Evolutionary conservation across 64 coral and sea anemone genomes (phyloP).

Genomic region (Cladopsammia gracilis): DNA sequence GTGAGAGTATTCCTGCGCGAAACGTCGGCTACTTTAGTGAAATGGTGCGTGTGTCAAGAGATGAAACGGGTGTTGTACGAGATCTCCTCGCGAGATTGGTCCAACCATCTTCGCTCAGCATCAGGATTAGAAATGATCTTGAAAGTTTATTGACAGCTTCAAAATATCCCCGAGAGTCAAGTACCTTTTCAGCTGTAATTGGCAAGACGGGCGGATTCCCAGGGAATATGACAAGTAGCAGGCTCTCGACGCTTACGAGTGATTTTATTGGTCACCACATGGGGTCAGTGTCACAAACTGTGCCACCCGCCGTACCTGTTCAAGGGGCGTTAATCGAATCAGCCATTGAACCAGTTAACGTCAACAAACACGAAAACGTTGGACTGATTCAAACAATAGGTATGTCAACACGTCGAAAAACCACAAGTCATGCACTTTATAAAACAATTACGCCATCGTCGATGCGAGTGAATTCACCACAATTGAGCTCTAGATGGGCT

Average conservation of each 20-base stretch:
- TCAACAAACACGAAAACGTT: not conserved
- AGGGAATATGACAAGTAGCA: not conserved
- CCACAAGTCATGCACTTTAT: constrained; percentile 27
- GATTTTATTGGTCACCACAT: not conserved
- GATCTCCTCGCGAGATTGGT: constrained; percentile 32
- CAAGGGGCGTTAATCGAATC: constrained; percentile 47
- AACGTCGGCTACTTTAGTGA: constrained; percentile 27
- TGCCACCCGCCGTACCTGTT: constrained; percentile 53
- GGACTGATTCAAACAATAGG: constrained; percentile 63
- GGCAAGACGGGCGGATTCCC: not conserved
- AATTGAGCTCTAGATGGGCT: not conserved
- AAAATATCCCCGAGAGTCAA: not conserved
- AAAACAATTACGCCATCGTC: constrained; percentile 68
- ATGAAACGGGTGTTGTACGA: not conserved
- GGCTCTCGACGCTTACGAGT: not conserved
- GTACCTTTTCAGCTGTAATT: not conserved
- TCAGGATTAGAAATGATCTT: not conserved
- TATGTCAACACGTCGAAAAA: constrained; percentile 55
- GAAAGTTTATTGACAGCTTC: not conserved
- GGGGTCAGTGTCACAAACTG: constrained; percentile 8
- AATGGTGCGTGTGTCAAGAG: constrained; percentile 43
- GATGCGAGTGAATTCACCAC: not conserved
- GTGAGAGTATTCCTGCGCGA: constrained; percentile 45
- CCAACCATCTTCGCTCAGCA: not conserved
- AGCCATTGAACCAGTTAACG: not conserved